Evolutionary conservation across 2,797 vertebrate genomes (phyloP), one percentile per base, ranked within the genome.

Genomic region (Hippopotamyrus pictus): DNA sequence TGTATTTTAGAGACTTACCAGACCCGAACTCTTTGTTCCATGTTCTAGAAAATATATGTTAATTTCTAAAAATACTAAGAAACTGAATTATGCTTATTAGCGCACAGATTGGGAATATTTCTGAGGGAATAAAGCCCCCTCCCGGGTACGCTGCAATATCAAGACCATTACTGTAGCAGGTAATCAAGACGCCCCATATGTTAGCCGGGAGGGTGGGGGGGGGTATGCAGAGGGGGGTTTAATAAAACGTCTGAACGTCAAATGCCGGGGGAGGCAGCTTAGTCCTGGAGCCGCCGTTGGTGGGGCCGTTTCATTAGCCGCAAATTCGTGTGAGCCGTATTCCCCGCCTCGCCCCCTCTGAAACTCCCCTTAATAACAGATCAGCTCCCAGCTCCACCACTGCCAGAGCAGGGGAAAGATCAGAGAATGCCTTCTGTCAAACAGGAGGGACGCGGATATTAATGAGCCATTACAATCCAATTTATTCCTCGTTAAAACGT

Each of bases 401-500:
- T 95, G 94, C 92, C 91, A 90, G 89, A 88, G 89, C 91, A 91
- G 88, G 44, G 46, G 86, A 62, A 83, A 50, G 88, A 92, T 90
- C 85, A 91, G 90, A 90, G 37, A 69, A 87, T 7, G 50, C 90
- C 84, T 88, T 65, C 46, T 88, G 88, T 76, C 59, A 57, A 90
- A 54, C 33, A 88, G 87, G 46, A 89, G 57, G 86, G 88, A n/a
- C 69, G 91, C 86, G 90, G 51, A 90, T 90, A 88, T 90, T 91
- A 93, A 94, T 92, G 92, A 94, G 90, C 88, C 93, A 94, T 93
- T 91, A 92, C 90, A 92, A 91, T 93, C 90, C 88, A 93, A 95
- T 94, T 92, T 92, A 94, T 94, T 93, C 90, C 92, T 94, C 92
- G 89, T 92, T 93, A 93, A 92, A 94, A 94, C 93, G 89, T 88